A percentile compares a stretch with the other conserved stretches of the same genome.
Conservation (phyloP, 2,113 vertebrate genomes). For the Tragelaphus buxtoni region DNA sequence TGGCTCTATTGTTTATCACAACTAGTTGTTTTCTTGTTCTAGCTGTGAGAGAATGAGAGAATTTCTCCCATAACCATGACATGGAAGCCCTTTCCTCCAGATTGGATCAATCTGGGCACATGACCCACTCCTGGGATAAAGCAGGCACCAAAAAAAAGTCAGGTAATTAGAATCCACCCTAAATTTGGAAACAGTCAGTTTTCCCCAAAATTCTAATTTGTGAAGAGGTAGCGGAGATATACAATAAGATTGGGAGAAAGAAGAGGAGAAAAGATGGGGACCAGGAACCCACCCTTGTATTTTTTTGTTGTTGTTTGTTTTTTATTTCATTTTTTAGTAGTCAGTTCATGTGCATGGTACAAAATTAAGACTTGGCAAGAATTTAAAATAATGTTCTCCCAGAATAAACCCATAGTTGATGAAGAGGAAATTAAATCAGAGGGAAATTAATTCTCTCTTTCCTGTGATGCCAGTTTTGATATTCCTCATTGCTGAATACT, state of each 20-base stretch:
- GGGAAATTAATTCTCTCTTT: background rate
- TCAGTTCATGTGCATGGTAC: background rate
- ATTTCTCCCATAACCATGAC: background rate
- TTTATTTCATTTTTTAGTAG: background rate
- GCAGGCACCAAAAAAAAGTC: background rate
- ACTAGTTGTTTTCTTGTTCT: background rate
- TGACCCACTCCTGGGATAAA: background rate
- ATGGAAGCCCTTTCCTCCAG: background rate
- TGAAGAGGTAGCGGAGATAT: background rate
- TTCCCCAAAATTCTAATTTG: background rate
- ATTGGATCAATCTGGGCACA: background rate
- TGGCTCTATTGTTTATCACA: background rate
- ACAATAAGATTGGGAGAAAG: background rate
- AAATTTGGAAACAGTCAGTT: background rate
- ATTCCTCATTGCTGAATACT: background rate
- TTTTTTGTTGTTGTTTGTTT: background rate
- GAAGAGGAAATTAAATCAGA: background rate
- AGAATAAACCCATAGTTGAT: background rate
- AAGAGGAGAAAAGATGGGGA: background rate
- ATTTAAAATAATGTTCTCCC: background rate
- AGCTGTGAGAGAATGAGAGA: background rate
- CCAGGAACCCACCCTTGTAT: background rate
- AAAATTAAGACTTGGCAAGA: background rate
- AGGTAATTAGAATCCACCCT: background rate
- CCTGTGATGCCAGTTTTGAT: background rate